These are phyloP conservation scores for Pagetopsis macropterus DNA, from an alignment of 2,797 vertebrate species.

Conservation along the genomic window DNA sequence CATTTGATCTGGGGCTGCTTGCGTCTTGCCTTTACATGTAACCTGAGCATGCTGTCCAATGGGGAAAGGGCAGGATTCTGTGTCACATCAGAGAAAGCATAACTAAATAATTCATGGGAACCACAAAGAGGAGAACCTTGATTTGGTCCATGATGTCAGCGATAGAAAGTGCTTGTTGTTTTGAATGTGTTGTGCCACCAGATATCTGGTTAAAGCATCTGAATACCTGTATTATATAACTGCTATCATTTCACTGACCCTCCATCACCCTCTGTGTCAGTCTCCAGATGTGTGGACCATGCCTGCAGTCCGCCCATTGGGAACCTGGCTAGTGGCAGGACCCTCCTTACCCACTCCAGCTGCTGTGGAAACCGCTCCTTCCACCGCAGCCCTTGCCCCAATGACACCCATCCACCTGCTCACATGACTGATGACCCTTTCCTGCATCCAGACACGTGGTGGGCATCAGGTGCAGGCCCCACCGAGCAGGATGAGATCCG, in stretches of 20 bases:
- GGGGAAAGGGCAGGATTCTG: constrained; percentile 35
- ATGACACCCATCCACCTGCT: constrained; percentile 83
- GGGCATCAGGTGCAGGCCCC: constrained; percentile 83
- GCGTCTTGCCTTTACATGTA: constrained; percentile 42
- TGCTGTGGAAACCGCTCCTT: constrained; percentile 57
- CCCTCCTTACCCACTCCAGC: constrained; percentile 74
- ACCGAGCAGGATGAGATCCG: constrained; percentile 80
- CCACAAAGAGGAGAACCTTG: constrained; percentile 27
- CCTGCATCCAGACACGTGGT: constrained; percentile 87
- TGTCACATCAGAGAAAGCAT: constrained; percentile 35
- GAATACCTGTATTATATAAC: background rate
- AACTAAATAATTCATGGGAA: constrained; percentile 61
- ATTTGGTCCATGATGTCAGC: constrained; percentile 30
- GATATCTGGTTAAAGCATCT: background rate
- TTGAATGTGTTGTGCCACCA: constrained; percentile 1
- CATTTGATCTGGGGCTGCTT: constrained; percentile 13
- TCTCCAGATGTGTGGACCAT: constrained; percentile 83
- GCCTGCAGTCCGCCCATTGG: constrained; percentile 90
- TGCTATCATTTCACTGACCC: background rate
- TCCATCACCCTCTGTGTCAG: constrained; percentile 49
- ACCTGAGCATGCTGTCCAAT: constrained; percentile 40
- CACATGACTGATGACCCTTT: constrained; percentile 90
- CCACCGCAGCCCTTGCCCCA: constrained; percentile 35
- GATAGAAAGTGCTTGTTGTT: constrained; percentile 7
- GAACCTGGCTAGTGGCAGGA: constrained; percentile 88